Conservation (phyloP, 2,888 invertebrate species). For the Meandrusa payeni region DNA sequence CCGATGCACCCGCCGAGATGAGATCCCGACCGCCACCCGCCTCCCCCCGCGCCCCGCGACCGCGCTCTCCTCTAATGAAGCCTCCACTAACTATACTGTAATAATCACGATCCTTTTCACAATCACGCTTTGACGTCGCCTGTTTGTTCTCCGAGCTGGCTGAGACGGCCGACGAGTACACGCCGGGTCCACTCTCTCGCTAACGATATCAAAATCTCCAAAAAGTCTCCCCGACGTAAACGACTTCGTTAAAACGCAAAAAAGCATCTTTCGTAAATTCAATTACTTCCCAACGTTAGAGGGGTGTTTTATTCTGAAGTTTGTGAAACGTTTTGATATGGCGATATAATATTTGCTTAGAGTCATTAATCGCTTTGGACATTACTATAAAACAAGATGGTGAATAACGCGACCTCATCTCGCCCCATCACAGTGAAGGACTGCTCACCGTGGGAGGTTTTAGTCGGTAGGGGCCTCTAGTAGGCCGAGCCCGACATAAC, state of each 20-base stretch:
- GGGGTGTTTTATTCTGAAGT: no score
- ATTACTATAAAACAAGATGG: no score
- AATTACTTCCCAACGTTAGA: no score
- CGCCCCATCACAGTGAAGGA: no score
- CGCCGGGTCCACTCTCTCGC: conserved; percentile 40
- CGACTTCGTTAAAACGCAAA: conserved; percentile 14
- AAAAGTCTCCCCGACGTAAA: conserved; percentile 10
- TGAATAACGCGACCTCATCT: no score
- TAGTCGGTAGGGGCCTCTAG: no score
- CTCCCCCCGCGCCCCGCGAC: conserved; percentile 32
- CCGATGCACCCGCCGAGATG: conserved; percentile 76
- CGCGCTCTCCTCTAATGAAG: conserved; percentile 60
- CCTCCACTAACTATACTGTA: conserved; percentile 67
- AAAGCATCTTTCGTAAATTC: conserved; percentile 9
- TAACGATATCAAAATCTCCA: conserved; percentile 34
- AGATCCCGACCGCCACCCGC: conserved; percentile 43
- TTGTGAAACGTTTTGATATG: no score
- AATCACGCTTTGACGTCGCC: conserved; percentile 57
- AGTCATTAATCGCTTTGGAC: no score
- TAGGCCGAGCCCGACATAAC: no score
- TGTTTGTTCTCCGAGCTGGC: conserved; percentile 44
- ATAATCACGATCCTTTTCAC: conserved; percentile 69
- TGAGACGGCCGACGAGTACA: conserved; percentile 36
- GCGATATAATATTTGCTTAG: no score
- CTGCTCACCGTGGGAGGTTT: no score